Evolutionary conservation across 1,140 invertebrate species (phyloP).

Genomic region (Pomacea maculata): DNA sequence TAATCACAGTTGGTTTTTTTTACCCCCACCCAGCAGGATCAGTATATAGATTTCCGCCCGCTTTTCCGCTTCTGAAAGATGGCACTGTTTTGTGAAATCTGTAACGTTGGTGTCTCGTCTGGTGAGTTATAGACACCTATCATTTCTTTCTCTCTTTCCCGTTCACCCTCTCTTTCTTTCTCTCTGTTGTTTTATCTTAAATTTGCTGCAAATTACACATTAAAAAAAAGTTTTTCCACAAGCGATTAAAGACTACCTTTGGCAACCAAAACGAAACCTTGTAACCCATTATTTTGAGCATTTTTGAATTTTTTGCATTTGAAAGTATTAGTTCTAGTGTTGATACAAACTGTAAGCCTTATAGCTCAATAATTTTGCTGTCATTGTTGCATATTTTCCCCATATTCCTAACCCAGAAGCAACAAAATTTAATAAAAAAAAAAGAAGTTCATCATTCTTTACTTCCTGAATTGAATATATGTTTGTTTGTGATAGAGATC

Average conservation of each 20-base stretch:
- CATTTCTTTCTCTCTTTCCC: neutral
- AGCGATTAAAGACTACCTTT: too few relatives aligned
- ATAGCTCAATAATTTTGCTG: neutral
- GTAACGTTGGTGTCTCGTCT: conserved; percentile 17
- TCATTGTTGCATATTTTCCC: neutral
- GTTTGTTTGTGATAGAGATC: conserved; percentile 12
- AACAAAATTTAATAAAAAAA: neutral
- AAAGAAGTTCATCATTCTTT: too few relatives aligned
- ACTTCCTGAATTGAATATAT: neutral
- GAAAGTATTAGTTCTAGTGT: too few relatives aligned
- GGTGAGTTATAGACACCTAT: neutral
- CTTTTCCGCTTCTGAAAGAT: neutral
- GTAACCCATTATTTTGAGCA: too few relatives aligned
- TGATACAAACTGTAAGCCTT: too few relatives aligned
- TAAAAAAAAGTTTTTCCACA: too few relatives aligned
- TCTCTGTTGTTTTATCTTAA: too few relatives aligned
- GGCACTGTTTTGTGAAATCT: conserved; percentile 15
- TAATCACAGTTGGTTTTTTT: neutral
- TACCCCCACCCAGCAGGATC: too few relatives aligned
- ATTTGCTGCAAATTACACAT: too few relatives aligned
- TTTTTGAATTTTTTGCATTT: too few relatives aligned
- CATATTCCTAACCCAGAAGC: neutral
- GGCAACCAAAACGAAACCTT: too few relatives aligned
- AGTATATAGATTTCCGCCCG: too few relatives aligned
- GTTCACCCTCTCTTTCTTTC: neutral